phyloP scores from a whole-genome alignment of 2,797 vertebrate species.

The Champsocephalus esox region DNA sequence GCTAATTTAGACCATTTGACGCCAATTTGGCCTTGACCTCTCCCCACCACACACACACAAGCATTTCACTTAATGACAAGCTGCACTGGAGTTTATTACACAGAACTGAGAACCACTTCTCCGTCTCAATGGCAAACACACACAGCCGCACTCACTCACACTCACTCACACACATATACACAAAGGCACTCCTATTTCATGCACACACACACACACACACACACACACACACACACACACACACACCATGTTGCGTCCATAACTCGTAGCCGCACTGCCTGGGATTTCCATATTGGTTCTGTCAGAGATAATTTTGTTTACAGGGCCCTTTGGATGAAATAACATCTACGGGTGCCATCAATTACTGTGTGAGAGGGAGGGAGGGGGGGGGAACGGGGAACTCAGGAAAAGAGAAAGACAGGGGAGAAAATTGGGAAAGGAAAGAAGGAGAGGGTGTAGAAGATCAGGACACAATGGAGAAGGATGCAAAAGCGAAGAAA shows the following conservation, averaged over 20 bases:
- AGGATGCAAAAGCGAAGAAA: neutral
- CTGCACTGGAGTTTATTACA: conserved; percentile 80
- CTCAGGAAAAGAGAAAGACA: neutral
- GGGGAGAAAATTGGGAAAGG: conserved; percentile 8
- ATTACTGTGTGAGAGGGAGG: conserved; percentile 61
- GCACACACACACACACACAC: conserved; percentile 26
- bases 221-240: conserved; percentile 23
- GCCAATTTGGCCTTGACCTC: conserved; percentile 87
- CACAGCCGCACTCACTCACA: conserved; percentile 21
- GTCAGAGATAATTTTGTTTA: conserved; percentile 85
- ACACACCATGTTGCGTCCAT: conserved; percentile 53
- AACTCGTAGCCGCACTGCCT: conserved; percentile 71
- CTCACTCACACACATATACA: conserved; percentile 12
- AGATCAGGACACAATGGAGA: conserved; percentile 28
- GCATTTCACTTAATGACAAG: conserved; percentile 77
- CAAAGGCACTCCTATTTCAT: conserved; percentile 18
- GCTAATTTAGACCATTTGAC: conserved; percentile 88
- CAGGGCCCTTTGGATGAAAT: conserved; percentile 85
- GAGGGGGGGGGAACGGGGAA: conserved; percentile 3
- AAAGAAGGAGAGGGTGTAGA: conserved; percentile 15
- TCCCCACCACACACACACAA: conserved; percentile 50
- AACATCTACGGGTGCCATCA: conserved; percentile 75
- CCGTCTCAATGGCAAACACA: conserved; percentile 41
- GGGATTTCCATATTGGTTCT: conserved; percentile 85
- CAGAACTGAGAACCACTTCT: conserved; percentile 68